Base-by-base conservation (phyloP, 2,113 vertebrate genomes). In the Scolopax mira region DNA sequence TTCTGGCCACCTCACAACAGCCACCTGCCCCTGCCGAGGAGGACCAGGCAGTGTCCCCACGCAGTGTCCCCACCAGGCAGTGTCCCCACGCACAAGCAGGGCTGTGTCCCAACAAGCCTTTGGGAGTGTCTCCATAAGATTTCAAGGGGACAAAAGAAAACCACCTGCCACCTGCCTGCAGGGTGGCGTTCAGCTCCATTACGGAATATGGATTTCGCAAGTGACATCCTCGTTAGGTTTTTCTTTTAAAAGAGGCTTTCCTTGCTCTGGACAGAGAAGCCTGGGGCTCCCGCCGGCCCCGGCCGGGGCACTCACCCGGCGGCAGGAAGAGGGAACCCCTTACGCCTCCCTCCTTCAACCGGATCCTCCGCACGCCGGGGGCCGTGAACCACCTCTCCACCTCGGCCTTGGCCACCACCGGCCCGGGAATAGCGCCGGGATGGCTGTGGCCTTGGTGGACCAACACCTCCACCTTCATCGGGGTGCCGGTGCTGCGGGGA, bases 271-370 rank as follows among this genome's bases (percentile, higher is more conserved):
- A 2, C 25, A 11, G 39, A 24, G 82, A 25, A 27, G 39, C 27
- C 44, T 1, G 6, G 16, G 37, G 21, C 8, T 18, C 23, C 67
- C 18, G n/a, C 46, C 35, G 11, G 39, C 28, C 42, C 18, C 33
- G 75, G 41, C 60, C 15, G 24, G n/a, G 54, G 37, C 78, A 95
- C 79, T 93, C 94, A 97, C 97, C 97, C 85, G 96, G 67, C 62
- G 97, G 97, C 54, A 97, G 52, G 75, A 97, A 98, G 39, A 97
- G 90, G 37, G 97, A 97, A 61, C 97, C 96, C 37, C 97, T 75
- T 5, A 98, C 87, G 1, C 52, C 54, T 18, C 94, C 95, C 66
- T 96, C 94, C 89, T 97, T 97, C 89, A 98, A 92, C 33, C 94
- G 89, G 35, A 97, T 93, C 78, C 95, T 81, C 31, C 96, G 84